Evolutionary conservation across 2,797 vertebrate genomes (phyloP), one percentile per base, ranked within the genome.

Genomic region (Phataginus tricuspis): DNA sequence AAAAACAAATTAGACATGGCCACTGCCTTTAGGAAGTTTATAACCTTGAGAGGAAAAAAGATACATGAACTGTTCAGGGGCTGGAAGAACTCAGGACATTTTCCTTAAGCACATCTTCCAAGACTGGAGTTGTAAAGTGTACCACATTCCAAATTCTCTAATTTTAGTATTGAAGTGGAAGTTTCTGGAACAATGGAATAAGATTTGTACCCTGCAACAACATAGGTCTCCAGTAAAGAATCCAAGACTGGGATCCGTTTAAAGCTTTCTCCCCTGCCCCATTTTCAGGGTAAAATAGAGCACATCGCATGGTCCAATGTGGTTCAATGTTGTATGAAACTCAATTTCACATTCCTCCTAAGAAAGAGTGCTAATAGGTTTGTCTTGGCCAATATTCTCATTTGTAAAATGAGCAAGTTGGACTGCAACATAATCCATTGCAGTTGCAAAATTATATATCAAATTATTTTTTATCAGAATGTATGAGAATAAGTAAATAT

Each of bases 251-350:
- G 23, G 23, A 34, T 53, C 66, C 90, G 68, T 79, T 25, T 0
- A 19, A 61, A 89, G 59, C n/a, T 49, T 25, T 91, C 69, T 90
- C 39, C 4, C 19, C 39, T 2, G 8, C 29, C 6, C 23, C 45
- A 53, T 39, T 74, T 61, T 77, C 37, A 79, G 25, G 19, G 25
- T 16, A 49, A 31, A n/a, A 55, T 1, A 29, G 11, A 42, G 15
- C 1, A 0, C 7, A 1, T 49, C 77, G 23, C 1, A 0, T 4
- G 8, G 51, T 63, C 16, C 68, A 61, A 21, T 10, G 27, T 71
- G 37, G n/a, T 27, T 80, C 3, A 2, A 2, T 23, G 31, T 7
- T 19, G 7, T 45, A 1, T 18, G 39, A 74, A 71, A 69, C 63
- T 49, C 23, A 19, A 21, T 64, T 66, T 51, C 51, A 74, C 61